Percentiles rank a stretch among this genome's conserved stretches.
Evolutionary conservation across 2,888 invertebrate species (phyloP).

Genomic region (Meta bourneti): DNA sequence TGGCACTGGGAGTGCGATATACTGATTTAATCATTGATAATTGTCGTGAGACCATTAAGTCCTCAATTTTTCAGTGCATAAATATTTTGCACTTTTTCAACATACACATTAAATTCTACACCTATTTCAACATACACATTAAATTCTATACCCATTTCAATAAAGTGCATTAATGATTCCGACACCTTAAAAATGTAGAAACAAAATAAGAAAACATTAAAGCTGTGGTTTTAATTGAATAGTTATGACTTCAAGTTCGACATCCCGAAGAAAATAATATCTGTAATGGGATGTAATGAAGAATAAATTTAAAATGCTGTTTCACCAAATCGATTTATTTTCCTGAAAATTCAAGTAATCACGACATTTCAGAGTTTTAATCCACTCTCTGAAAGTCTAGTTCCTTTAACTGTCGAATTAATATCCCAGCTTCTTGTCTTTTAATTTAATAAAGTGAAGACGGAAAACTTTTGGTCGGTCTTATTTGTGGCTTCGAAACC

Average conservation of each 20-base stretch:
- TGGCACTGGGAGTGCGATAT: no score
- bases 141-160: no score
- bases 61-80: no score
- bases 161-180: not conserved
- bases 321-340: not conserved
- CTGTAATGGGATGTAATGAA: not conserved
- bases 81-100: no score
- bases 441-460: slow-evolving; percentile 60
- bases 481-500: slow-evolving; percentile 4
- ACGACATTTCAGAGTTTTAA: not conserved
- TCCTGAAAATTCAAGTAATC: not conserved
- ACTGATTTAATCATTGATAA: no score
- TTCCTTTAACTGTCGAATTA: not conserved
- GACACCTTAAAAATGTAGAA: not conserved
- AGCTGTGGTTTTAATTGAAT: not conserved
- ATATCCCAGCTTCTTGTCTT: not conserved
- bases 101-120: no score
- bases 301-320: not conserved
- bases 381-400: not conserved
- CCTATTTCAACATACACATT: no score
- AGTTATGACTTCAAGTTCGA: not conserved
- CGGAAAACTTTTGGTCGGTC: slow-evolving; percentile 20
- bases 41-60: no score
- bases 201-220: not conserved
- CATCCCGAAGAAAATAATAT: not conserved